Base-by-base conservation (phyloP, 2,888 invertebrate species). In the Sinelater perroti region DNA sequence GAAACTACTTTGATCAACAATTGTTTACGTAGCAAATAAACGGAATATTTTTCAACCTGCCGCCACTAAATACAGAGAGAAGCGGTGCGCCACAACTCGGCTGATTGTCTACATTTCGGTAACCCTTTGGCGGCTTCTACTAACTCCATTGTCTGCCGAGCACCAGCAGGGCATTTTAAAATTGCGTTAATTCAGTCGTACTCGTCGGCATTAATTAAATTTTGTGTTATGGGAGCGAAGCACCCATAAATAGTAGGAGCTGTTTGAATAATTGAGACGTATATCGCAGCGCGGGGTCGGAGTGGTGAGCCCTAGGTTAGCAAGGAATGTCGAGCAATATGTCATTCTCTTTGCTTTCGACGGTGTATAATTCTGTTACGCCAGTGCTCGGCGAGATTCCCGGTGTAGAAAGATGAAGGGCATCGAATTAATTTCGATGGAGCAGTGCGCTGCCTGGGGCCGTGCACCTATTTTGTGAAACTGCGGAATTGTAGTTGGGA, bases 191-290 rank as follows among this genome's bases (percentile, higher is more conserved):
- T 1, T 35, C 18, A 20, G 8, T 18, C 3, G 13, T 36, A 18
- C 18, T n/a, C 11, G 36, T n/a, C 24, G 3, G 24, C 13, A 40
- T 40, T 40, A 40, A 40, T 40, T 40, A 40, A 40, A 40, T 40
- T 24, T 24, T 24, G 20, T 40, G 21, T 35, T 35, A 35, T 35
- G 38, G 21, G 33, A 28, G 24, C 35, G 18, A 13, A 26, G 38
- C 21, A 24, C 26, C 38, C 13, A 42, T 31, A 52, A 40, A 44
- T 42, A 33, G 33, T 31, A 14, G 13, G 31, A 40, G 33, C 33
- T 42, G 40, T 40, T 52, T 52, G 30, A 42, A 52, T 52, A 52
- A 52, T 44, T 52, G 52, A 52, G 44, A 52, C 52, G 42, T 52
- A 44, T 52, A 42, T 52, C 17, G 52, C 40, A 52, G 33, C 42